A percentile compares a stretch with the other conserved stretches of the same genome.
Evolutionary conservation across 2,888 invertebrate genomes (phyloP).

Genomic region (Spialia ferax): DNA sequence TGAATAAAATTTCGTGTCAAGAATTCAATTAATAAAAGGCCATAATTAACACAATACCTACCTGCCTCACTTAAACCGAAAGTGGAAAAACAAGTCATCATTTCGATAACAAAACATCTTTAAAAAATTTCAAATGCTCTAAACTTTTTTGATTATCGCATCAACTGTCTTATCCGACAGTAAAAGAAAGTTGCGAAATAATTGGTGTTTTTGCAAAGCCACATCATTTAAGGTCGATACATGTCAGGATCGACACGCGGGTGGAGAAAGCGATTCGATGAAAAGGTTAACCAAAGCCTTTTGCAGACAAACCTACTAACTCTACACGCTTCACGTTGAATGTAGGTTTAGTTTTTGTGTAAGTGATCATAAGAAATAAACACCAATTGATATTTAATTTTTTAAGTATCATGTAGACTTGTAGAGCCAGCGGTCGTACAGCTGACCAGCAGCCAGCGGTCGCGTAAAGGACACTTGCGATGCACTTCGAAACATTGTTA

Average conservation of each 20-base stretch:
- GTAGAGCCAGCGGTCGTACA: background rate
- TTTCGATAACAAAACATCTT: background rate
- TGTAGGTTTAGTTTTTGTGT: background rate
- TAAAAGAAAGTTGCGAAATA: background rate
- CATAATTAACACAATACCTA: no score
- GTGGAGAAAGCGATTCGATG: conserved; percentile 7
- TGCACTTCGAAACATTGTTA: background rate
- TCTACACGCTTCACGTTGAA: background rate
- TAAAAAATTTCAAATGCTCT: background rate
- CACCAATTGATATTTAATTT: conserved; percentile 8
- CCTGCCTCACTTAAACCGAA: no score
- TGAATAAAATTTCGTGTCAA: no score
- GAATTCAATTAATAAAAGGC: no score
- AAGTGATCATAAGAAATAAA: background rate
- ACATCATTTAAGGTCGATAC: conserved; percentile 10
- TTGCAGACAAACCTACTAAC: background rate
- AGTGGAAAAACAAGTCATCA: no score
- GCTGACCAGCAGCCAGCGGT: no score
- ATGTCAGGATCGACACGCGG: conserved; percentile 12
- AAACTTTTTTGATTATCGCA: background rate
- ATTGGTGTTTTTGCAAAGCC: conserved; percentile 3
- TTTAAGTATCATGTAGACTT: background rate
- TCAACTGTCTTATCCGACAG: background rate
- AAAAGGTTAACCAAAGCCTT: conserved; percentile 15
- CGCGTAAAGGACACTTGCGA: background rate